Evolutionary conservation across 2,797 vertebrate genomes (phyloP), one percentile per base, ranked within the genome.

Genomic region (Falco columbarius): DNA sequence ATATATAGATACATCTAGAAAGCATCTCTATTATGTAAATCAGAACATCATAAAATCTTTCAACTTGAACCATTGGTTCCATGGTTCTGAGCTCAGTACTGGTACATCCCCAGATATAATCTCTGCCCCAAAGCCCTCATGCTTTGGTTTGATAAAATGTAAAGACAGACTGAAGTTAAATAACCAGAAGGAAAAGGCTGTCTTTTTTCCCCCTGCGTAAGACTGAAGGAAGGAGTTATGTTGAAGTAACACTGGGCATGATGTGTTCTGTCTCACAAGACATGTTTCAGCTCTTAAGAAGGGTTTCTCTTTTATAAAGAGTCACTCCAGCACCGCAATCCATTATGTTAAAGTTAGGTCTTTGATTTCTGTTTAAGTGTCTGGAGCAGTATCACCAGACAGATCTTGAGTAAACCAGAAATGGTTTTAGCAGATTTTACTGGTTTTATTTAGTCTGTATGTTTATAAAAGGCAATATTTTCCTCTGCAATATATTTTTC

Each of bases 401-500:
- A 86, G 55, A 81, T 87, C 79, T 74, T 51, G 34, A 95, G 73
- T 87, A 58, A 91, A 96, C 56, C 26, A 94, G 51, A 91, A 96
- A 92, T 95, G 59, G 18, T 46, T 97, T 95, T 59, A 93, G 63
- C 66, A 96, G 93, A 89, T 75, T 54, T 62, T 76, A 51, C 65
- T 80, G 26, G 79, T 63, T 96, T 84, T 81, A 38, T 85, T 52
- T 83, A 63, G 44, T 95, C 86, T 97, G 13, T 38, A 44, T 94
- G 76, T 81, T 86, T 93, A 84, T 71, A 96, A 96, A 79, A 72
- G 61, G 52, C n/a, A 87, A 7, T 62, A 52, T 86, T 96, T 97
- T 95, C 59, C 36, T 58, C 38, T 63, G 11, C 74, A 55, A 68
- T 94, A 12, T 30, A n/a, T 81, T 46, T 86, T 70, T 61, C 36